These are phyloP conservation scores for Trichopria drosophilae DNA, from an alignment of 2,888 invertebrate genomes.

Conservation along the genomic window DNA sequence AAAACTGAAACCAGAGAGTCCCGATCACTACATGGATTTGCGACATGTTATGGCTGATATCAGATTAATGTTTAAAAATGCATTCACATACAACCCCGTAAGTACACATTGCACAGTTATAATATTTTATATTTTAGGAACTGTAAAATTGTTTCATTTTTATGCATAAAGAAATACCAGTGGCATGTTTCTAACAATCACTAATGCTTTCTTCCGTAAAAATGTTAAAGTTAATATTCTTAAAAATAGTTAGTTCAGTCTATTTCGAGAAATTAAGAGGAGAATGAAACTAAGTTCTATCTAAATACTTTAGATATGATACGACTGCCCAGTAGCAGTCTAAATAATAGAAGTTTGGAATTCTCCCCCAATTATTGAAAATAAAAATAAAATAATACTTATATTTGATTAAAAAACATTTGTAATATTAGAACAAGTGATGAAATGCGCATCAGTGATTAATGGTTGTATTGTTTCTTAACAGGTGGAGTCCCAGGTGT, in stretches of 20 bases:
- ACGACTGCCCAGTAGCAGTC: too few species aligned
- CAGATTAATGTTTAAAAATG: conserved; percentile 85
- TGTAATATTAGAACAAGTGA: neutral
- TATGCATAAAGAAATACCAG: too few species aligned
- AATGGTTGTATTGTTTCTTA: conserved; percentile 28
- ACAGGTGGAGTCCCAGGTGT: conserved; percentile 76
- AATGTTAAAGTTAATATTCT: too few species aligned
- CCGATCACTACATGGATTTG: conserved; percentile 74
- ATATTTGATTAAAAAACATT: conserved; percentile 1
- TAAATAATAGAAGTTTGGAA: too few species aligned
- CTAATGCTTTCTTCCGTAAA: too few species aligned
- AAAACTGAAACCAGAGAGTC: conserved; percentile 74
- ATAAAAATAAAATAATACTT: neutral
- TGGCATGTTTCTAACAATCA: too few species aligned
- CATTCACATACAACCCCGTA: conserved; percentile 82
- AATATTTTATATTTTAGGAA: neutral
- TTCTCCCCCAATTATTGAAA: too few species aligned
- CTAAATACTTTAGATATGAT: too few species aligned
- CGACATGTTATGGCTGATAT: conserved; percentile 80
- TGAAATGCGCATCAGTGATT: conserved; percentile 11
- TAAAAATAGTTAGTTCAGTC: too few species aligned
- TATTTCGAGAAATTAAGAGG: too few species aligned
- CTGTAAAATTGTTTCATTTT: conserved; percentile 9
- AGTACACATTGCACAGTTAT: conserved; percentile 50
- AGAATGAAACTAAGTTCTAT: too few species aligned